Evolutionary conservation across 2,797 vertebrate genomes (phyloP).

Genomic region (Poecile montanus): DNA sequence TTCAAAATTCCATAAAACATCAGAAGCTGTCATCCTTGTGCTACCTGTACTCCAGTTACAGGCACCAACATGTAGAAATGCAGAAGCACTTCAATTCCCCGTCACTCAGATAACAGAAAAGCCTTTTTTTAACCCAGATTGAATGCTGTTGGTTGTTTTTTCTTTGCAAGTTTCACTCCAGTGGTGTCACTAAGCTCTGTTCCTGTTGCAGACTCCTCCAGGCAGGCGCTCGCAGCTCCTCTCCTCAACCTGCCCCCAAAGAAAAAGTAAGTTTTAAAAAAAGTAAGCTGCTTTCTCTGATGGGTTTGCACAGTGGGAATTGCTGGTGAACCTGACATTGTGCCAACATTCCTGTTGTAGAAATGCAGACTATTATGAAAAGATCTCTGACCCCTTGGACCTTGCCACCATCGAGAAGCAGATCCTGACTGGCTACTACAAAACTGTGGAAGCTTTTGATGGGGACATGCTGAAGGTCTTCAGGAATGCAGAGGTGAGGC

Average conservation of each 20-base stretch:
- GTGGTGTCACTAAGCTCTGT: not conserved
- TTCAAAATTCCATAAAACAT: not conserved
- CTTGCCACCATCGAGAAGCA: constrained; percentile 95
- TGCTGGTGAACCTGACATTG: not conserved
- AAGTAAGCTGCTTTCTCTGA: constrained; percentile 79
- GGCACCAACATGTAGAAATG: not conserved
- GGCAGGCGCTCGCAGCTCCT: constrained; percentile 90
- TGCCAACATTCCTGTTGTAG: constrained; percentile 59
- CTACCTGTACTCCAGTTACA: accelerated
- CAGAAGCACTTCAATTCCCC: not conserved
- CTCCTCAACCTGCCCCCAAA: constrained; percentile 92
- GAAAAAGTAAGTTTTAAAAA: constrained; percentile 91
- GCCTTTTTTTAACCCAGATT: not conserved
- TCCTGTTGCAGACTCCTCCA: constrained; percentile 86
- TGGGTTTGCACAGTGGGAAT: not conserved
- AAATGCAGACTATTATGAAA: constrained; percentile 96
- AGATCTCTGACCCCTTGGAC: constrained; percentile 94
- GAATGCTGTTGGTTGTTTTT: not conserved
- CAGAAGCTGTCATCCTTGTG: not conserved
- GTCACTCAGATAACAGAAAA: not conserved
- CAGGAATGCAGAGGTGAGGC: constrained; percentile 89
- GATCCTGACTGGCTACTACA: constrained; percentile 94
- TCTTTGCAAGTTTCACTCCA: not conserved
- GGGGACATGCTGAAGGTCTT: constrained; percentile 98
- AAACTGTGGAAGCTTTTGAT: constrained; percentile 94